Base-by-base conservation (phyloP, 1,140 invertebrate genomes). In the Copidosoma floridanum region DNA sequence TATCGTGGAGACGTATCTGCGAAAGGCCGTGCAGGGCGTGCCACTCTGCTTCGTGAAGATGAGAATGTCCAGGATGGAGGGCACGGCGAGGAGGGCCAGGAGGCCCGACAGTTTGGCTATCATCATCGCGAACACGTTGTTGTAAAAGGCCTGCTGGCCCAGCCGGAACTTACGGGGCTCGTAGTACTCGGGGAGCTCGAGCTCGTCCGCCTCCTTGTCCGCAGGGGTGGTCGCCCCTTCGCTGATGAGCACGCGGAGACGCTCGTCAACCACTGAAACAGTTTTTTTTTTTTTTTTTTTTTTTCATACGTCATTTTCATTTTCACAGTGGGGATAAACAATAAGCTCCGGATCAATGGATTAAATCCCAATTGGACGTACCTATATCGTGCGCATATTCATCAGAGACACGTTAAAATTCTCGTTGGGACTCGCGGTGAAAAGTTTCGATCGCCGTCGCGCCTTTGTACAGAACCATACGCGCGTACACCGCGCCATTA, bases 61-160 rank as follows among this genome's bases (percentile, higher is more conserved):
- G 1, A 93, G 76, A 23, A 92, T 82, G 2, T 83, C 77, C 0
- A 90, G 72, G 58, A 91, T 87, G 0, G 85, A 84, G 0, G 88
- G 88, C 26, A 90, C 74, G 0, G 88, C 76, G n/a, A 92, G 74
- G 6, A 90, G 79, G 0, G 84, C 78, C 4, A 92, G 64, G 1
- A 92, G 76, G 1, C 90, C 89, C 11, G 83, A 71, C 6, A 91
- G 68, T 82, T 89, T 90, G 0, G 84, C 82, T 0, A 85, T 81
- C 64, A 86, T 84, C 70, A 91, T 82, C 1, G 84, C 71, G 65
- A 88, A 89, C n/a, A 85, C 77, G 68, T 90, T 86, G 48, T 85
- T 81, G 38, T 74, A 71, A 63, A 86, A 89, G 63, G 86, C 88
- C 18, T 77, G 67, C 66, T 90, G 89, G 0, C 86, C 90, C 26